Conservation (phyloP, 1,140 invertebrate genomes). For the Aricia agestis region DNA sequence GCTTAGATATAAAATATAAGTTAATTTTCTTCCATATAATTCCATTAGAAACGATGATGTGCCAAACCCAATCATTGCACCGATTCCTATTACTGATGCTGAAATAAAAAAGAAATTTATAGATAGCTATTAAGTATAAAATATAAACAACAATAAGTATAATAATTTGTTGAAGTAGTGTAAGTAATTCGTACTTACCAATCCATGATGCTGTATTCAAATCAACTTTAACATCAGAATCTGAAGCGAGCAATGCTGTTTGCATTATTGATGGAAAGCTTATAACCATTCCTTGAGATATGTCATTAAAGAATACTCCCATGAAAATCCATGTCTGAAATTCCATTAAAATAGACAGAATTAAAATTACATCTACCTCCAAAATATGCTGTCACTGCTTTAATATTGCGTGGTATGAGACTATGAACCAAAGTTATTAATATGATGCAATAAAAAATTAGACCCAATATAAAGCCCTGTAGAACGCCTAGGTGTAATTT, state of each 20-base stretch:
- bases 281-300: constrained; percentile 49
- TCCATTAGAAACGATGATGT: constrained; percentile 46
- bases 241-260: constrained; percentile 36
- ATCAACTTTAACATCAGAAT: constrained; percentile 42
- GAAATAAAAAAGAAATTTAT: constrained; percentile 20
- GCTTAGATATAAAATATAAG: background rate
- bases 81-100: constrained; percentile 43
- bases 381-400: too few species aligned
- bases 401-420: too few species aligned
- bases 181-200: constrained; percentile 30
- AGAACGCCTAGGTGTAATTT: too few species aligned
- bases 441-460: too few species aligned
- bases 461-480: too few species aligned
- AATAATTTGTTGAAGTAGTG: background rate
- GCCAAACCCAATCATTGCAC: constrained; percentile 40
- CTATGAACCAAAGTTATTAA: too few species aligned
- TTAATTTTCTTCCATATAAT: constrained; percentile 15
- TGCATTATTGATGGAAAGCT: constrained; percentile 44
- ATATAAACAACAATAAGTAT: background rate
- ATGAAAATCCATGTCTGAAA: constrained; percentile 46
- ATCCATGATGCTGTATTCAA: constrained; percentile 46
- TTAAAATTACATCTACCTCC: background rate
- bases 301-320: constrained; percentile 44
- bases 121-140: background rate
- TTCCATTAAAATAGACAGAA: background rate